A percentile compares a stretch with the other conserved stretches of the same genome.
phyloP scores from a whole-genome alignment of 2,888 invertebrate species.

The Sialis lutaria region DNA sequence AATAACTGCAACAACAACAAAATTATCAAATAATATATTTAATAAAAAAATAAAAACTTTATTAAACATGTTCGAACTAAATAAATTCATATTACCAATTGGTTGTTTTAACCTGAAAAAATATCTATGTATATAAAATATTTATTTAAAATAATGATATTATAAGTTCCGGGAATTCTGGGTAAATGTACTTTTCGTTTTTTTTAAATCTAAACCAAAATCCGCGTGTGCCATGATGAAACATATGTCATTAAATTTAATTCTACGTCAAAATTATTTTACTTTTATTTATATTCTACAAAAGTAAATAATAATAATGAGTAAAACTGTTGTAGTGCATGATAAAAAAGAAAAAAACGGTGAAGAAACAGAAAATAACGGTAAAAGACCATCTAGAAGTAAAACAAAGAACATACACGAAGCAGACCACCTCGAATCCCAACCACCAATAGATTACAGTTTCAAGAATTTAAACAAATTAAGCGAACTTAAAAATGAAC shows the following conservation, averaged over 20 bases:
- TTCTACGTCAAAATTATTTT: no score
- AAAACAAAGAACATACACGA: no score
- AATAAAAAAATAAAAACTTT: neutral
- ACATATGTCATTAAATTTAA: no score
- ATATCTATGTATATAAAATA: no score
- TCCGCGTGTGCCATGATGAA: neutral
- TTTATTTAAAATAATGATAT: no score
- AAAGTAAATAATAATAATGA: neutral
- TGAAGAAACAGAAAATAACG: neutral
- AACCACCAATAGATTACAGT: constrained; percentile 2
- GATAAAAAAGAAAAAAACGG: neutral
- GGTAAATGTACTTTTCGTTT: neutral
- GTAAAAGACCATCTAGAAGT: neutral
- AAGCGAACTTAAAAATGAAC: constrained; percentile 11
- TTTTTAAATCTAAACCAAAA: neutral
- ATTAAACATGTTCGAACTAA: neutral
- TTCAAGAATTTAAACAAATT: constrained; percentile 1
- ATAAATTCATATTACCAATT: neutral
- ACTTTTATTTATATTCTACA: no score
- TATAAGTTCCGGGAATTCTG: no score
- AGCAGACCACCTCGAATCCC: neutral
- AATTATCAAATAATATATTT: neutral
- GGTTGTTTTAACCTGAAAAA: no score
- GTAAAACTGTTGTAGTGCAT: neutral
- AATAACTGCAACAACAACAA: constrained; percentile 41